Percentiles rank a stretch among this genome's conserved stretches.
Evolutionary conservation across 1,140 invertebrate species (phyloP).

Genomic region (Aplysia californica): DNA sequence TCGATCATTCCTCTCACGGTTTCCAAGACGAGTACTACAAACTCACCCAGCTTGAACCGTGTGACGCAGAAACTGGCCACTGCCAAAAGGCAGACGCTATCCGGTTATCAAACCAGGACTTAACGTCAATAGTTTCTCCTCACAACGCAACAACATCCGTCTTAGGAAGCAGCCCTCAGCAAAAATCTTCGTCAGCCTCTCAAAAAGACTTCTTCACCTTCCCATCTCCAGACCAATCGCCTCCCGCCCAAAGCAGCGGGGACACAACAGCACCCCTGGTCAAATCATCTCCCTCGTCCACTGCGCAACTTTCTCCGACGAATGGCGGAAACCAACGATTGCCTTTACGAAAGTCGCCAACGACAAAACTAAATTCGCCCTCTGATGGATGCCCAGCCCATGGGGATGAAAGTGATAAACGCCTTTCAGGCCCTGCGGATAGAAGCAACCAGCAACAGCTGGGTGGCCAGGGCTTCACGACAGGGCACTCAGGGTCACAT

Average conservation of each 20-base stretch:
- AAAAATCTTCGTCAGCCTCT: too few species aligned
- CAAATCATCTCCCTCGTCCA: background rate
- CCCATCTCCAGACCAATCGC: background rate
- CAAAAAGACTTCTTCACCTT: background rate
- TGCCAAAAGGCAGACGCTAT: conserved; percentile 13
- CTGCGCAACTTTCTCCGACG: too few species aligned
- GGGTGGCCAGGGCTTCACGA: background rate
- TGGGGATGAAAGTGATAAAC: too few species aligned
- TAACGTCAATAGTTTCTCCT: too few species aligned
- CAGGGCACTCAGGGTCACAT: background rate
- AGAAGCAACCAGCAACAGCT: background rate
- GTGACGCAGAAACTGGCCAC: conserved; percentile 8
- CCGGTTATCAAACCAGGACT: background rate
- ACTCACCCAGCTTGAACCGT: conserved; percentile 20
- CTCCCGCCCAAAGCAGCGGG: background rate
- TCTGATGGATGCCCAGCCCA: too few species aligned
- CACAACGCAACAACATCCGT: too few species aligned
- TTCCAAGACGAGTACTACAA: conserved; percentile 9
- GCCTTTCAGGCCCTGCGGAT: background rate
- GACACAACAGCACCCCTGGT: background rate
- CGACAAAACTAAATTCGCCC: too few species aligned
- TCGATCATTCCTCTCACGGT: background rate
- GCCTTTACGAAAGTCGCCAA: too few species aligned
- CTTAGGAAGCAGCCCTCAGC: too few species aligned
- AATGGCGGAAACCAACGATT: too few species aligned